Percentiles rank a stretch among this genome's conserved stretches.
phyloP scores from a whole-genome alignment of 1,140 invertebrate genomes.

The Phthorimaea operculella region DNA sequence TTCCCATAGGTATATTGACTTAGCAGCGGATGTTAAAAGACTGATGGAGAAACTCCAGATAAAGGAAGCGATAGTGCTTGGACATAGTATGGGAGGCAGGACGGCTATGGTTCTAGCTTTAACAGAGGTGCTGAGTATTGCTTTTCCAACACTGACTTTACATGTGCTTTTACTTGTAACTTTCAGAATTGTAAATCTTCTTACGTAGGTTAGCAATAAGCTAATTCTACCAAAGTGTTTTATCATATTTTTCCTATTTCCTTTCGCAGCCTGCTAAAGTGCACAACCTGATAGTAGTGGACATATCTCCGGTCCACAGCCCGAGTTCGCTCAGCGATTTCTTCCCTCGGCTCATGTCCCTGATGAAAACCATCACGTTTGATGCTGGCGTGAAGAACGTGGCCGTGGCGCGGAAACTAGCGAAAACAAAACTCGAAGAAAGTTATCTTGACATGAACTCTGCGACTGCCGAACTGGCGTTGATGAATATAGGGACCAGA shows the following conservation, averaged over 20 bases:
- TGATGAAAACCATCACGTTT: constrained; percentile 68
- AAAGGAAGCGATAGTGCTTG: constrained; percentile 77
- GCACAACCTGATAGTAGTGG: constrained; percentile 81
- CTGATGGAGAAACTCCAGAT: constrained; percentile 74
- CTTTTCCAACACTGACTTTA: no score
- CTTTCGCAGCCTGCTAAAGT: constrained; percentile 75
- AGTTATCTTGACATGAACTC: constrained; percentile 19
- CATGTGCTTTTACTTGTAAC: constrained; percentile 5
- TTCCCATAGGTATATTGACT: constrained; percentile 75
- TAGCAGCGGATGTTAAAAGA: constrained; percentile 78
- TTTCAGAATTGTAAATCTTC: no score
- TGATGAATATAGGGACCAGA: constrained; percentile 34
- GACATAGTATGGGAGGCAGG: constrained; percentile 94
- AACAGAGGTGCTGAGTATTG: constrained; percentile 69
- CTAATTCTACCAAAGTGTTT: background rate
- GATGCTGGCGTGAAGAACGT: constrained; percentile 50
- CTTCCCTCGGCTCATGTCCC: constrained; percentile 69
- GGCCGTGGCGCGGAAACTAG: background rate
- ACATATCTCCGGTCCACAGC: constrained; percentile 79
- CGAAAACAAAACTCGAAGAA: constrained; percentile 1
- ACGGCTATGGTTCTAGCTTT: constrained; percentile 85
- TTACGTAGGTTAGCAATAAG: no score
- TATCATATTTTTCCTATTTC: background rate
- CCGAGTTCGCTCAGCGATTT: constrained; percentile 63
- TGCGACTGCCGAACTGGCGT: constrained; percentile 23